Conservation (phyloP, 2,888 invertebrate species). For the Cryptus armator region DNA sequence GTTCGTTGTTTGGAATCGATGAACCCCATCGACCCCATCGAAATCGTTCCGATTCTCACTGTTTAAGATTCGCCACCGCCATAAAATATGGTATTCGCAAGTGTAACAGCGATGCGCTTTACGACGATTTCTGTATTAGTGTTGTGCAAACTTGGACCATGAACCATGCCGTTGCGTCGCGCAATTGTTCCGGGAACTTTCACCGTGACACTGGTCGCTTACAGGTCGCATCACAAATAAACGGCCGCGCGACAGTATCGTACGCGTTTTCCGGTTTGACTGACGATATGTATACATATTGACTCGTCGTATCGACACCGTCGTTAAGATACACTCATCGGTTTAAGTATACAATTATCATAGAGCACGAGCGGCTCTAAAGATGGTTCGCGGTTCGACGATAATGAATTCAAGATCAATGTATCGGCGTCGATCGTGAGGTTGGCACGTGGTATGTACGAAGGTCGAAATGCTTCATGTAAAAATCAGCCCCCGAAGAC, state of each 20-base stretch:
- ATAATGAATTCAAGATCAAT: constrained; percentile 22
- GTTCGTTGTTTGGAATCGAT: too few relatives aligned
- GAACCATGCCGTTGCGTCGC: constrained; percentile 51
- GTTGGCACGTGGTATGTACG: constrained; percentile 6
- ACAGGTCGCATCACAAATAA: constrained; percentile 22
- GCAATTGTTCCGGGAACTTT: constrained; percentile 68
- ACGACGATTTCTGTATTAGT: background rate
- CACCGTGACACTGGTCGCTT: constrained; percentile 63
- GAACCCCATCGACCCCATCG: too few relatives aligned
- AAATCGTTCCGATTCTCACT: too few relatives aligned
- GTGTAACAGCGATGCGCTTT: too few relatives aligned
- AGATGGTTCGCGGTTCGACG: constrained; percentile 20
- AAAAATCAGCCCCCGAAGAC: background rate
- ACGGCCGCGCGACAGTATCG: background rate
- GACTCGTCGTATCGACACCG: background rate
- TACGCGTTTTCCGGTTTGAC: background rate
- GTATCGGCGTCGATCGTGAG: background rate
- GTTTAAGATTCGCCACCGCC: too few relatives aligned
- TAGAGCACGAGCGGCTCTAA: background rate
- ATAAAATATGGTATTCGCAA: too few relatives aligned
- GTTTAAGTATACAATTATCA: background rate
- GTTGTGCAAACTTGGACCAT: constrained; percentile 66
- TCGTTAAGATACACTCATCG: background rate
- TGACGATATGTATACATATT: background rate
- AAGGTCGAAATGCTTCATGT: background rate